Evolutionary conservation across 2,113 vertebrate genomes (phyloP), one percentile per base, ranked within the genome.

Genomic region (Myotis lucifugus): DNA sequence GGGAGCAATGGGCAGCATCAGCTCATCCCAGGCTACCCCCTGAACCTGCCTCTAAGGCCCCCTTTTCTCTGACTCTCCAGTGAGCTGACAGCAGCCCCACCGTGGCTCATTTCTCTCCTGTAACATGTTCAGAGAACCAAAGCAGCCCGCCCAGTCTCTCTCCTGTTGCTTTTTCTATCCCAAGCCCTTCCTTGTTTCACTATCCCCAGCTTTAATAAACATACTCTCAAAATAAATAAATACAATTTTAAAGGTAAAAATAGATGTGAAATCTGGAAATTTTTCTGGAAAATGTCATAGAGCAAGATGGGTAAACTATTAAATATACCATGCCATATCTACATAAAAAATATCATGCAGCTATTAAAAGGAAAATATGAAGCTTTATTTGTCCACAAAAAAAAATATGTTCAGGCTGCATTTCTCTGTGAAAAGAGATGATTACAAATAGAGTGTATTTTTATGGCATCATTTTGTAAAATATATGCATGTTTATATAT

Each of bases 271-370:
- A 76, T 88, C 77, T 69, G 73, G 8, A 95, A 91, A 74, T 52
- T 66, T 83, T 96, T 94, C 84, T 97, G 81, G 61, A 73, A 97
- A 95, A 48, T 66, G 25, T 83, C 23, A 46, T 9, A 52, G 78
- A 72, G 59, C 48, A 85, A 81, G 46, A 85, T 2, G 59, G 37
- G 32, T 50, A 66, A 2, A 37, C n/a, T 72, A 29, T 78, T 48
- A 67, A 42, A 70, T 11, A 29, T 25, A 27, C 42, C n/a, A 23
- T 40, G 40, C 23, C 17, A 18, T 15, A 25, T 13, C 34, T 42
- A 46, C 59, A 34, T 27, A 52, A 88, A 17, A 32, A 85, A 85
- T 37, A 70, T 15, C 25, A 27, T 25, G 42, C n/a, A 61, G 21
- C 32, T 50, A 56, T 50, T 54, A 15, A 69, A 76, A 74, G 37